Percentiles rank a stretch among this genome's conserved stretches.
These are phyloP conservation scores for Pelecanus crispus DNA, from an alignment of 2,113 vertebrate genomes.

Conservation along the genomic window DNA sequence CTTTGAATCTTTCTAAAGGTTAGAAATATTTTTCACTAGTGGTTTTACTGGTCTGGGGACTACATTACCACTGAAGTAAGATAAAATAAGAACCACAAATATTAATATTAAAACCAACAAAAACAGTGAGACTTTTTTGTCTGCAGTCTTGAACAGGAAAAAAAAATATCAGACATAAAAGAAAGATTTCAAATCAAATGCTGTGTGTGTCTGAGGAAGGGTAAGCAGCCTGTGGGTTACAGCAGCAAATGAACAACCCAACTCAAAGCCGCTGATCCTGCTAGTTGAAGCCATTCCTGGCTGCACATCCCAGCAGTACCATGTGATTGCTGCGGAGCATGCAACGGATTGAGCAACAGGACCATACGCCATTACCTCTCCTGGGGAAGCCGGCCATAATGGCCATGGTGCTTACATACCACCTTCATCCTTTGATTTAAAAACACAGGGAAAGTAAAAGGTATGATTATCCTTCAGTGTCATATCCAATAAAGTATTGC, in stretches of 20 bases:
- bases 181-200: background rate
- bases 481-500: background rate
- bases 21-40: background rate
- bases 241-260: background rate
- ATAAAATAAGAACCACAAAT: background rate
- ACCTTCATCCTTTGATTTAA: background rate
- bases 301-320: background rate
- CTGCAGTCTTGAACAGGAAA: background rate
- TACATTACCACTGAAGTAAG: background rate
- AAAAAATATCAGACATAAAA: background rate
- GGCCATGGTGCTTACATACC: background rate
- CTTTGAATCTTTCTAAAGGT: background rate
- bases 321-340: accelerated
- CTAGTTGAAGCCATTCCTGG: background rate
- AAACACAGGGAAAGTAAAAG: background rate
- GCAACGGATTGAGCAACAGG: background rate
- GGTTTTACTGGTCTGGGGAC: background rate
- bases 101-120: background rate
- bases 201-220: background rate
- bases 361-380: accelerated
- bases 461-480: background rate
- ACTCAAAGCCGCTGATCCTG: background rate
- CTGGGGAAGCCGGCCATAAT: background rate
- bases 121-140: background rate
- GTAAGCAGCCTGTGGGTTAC: background rate